Conservation (phyloP, 2,888 invertebrate genomes). For the Epirrhoe alternata region DNA sequence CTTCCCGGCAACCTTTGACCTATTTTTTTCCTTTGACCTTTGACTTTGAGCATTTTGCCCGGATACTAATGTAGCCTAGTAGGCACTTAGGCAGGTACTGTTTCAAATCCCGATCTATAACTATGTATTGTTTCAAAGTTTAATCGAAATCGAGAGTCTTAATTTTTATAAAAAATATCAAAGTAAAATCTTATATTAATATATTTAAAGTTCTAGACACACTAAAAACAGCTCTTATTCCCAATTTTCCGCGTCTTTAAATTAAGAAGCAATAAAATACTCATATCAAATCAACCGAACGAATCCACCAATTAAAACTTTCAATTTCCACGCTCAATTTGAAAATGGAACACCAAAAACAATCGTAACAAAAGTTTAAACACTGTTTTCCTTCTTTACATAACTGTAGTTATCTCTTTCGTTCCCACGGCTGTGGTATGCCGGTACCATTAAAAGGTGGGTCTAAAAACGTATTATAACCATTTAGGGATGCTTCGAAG, state of each 20-base stretch:
- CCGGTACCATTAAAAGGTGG: slow-evolving; percentile 47
- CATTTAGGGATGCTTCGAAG: slow-evolving; percentile 33
- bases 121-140: too few relatives aligned
- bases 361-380: slow-evolving; percentile 66
- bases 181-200: too few relatives aligned
- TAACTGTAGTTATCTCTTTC: slow-evolving; percentile 67
- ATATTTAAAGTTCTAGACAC: not conserved
- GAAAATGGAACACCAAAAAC: slow-evolving; percentile 57
- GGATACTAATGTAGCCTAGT: too few relatives aligned
- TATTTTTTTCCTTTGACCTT: too few relatives aligned
- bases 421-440: slow-evolving; percentile 73
- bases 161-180: too few relatives aligned
- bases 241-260: slow-evolving; percentile 12
- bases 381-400: slow-evolving; percentile 75
- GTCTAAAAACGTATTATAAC: slow-evolving; percentile 47
- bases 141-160: too few relatives aligned
- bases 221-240: not conserved
- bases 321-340: slow-evolving; percentile 38
- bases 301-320: slow-evolving; percentile 31
- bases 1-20: too few relatives aligned
- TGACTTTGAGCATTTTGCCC: too few relatives aligned
- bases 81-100: too few relatives aligned
- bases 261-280: slow-evolving; percentile 22
- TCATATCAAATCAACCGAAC: slow-evolving; percentile 23
- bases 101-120: too few relatives aligned